Evolutionary conservation across 2,113 vertebrate genomes (phyloP).

Genomic region (Phalacrocorax carbo): DNA sequence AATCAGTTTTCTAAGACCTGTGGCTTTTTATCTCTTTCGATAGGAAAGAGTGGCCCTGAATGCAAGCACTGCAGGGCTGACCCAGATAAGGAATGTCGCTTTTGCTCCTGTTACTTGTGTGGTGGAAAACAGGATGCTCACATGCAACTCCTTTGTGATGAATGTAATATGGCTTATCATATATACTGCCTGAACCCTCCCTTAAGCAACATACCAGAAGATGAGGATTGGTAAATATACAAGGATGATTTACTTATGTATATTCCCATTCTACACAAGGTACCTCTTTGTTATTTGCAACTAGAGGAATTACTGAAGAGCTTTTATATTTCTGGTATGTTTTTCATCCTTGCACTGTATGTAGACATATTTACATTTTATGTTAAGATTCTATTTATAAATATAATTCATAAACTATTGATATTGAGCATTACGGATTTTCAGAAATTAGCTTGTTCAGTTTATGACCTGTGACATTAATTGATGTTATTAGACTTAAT

Average conservation of each 20-base stretch:
- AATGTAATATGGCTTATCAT: conserved; percentile 96
- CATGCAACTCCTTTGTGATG: conserved; percentile 93
- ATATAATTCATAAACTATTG: background rate
- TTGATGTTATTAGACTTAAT: background rate
- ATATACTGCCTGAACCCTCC: conserved; percentile 93
- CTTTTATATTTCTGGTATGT: background rate
- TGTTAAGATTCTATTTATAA: background rate
- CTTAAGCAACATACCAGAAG: conserved; percentile 87
- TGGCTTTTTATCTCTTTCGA: conserved; percentile 18
- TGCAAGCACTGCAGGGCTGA: conserved; percentile 92
- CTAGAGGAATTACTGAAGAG: background rate
- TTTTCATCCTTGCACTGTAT: background rate
- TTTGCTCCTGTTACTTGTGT: conserved; percentile 91
- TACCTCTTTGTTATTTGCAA: background rate
- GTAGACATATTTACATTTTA: background rate
- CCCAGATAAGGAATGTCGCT: conserved; percentile 86
- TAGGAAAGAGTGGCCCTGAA: conserved; percentile 92
- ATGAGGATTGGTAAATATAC: conserved; percentile 89
- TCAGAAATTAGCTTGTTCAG: background rate
- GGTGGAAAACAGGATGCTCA: conserved; percentile 92
- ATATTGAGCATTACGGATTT: background rate
- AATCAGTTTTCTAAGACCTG: conserved; percentile 1
- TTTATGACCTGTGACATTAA: background rate
- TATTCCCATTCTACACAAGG: background rate
- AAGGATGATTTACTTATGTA: background rate